Base-by-base conservation (phyloP, 2,888 invertebrate genomes). In the Digitonthophagus gazella region DNA sequence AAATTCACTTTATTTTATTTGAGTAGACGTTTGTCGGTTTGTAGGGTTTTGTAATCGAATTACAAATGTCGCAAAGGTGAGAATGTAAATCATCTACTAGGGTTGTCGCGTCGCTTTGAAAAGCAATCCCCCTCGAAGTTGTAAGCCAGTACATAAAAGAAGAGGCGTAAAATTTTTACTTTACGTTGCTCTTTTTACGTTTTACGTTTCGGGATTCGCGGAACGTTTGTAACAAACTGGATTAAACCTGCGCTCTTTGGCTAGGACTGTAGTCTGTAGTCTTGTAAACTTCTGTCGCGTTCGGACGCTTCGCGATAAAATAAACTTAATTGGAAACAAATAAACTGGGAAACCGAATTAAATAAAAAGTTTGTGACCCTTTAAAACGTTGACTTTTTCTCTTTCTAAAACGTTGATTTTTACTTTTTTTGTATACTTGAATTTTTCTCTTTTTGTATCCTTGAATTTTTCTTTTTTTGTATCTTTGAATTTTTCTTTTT, bases 361-460 rank as follows among this genome's bases (percentile, higher is more conserved):
- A 15, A 19, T 61, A 61, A 67, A 67, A 58, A 22, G 6, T 3
- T 22, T 22, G 22, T 22, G 22, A 2, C 54, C 58, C 57, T 67
- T 44, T 44, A 5, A 44, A n/a, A n/a, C n/a, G 6, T 2, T 44
- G 5, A 1, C 15, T 44, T 65, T 65, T 65, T 15, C 11, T 18
- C 16, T 58, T 20, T 19, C n/a, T n/a, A n/a, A n/a, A n/a, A n/a
- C n/a, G n/a, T n/a, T n/a, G n/a, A n/a, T n/a, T n/a, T n/a, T n/a
- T n/a, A n/a, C n/a, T n/a, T n/a, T n/a, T n/a, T n/a, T n/a, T 16
- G 14, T 15, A 57, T 5, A 15, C 15, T 11, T 11, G 5, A 16
- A n/a, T 68, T 44, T 18, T 69, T n/a, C n/a, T 4, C 54, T 64
- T 64, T 67, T 44, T 44, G 3, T 8, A n/a, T n/a, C n/a, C 11